Evolutionary conservation across 2,888 invertebrate species (phyloP), one percentile per base, ranked within the genome.

Genomic region (Metellina segmentata): DNA sequence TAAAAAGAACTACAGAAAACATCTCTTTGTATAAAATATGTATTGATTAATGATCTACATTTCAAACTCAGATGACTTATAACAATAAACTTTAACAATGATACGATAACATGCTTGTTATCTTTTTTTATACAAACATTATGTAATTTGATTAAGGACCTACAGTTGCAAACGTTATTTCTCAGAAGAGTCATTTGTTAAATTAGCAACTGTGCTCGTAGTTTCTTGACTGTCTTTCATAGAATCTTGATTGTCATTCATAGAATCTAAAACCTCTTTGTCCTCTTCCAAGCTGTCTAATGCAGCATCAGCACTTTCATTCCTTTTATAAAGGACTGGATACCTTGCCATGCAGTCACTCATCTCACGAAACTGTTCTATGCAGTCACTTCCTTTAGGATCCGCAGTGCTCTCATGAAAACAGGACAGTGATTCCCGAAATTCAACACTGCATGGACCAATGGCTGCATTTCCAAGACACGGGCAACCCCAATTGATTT

Each of bases 401-500:
- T 98, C 98, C 5, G 97, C 97, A 91, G 96, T 96, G 93, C 95
- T 93, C 13, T 98, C 97, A 95, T 99, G 98, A 95, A 99, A 99
- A 95, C 99, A 99, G 53, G 98, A 97, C 95, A 99, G 98, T 2
- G 99, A 98, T 93, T 98, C 97, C 74, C 99, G 96, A 95, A 99
- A 99, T 95, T 98, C 97, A 16, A 97, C 96, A 0, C 98, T 99
- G 95, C 99, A 99, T 0, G 99, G 99, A 0, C 99, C 99, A 0
- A 98, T 98, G 7, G 98, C 98, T 98, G 99, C 98, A n/a, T 98
- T 98, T 16, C 99, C 99, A 69, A 99, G 96, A 95, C 99, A 99
- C 0, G 99, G 99, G 94, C 99, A 99, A 94, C 97, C 97, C 99
- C 99, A 99, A 95, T 99, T 99, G 93, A 99, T 98, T 93, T 97